Percentiles rank a stretch among this genome's conserved stretches.
Conservation (phyloP, 2,113 vertebrate genomes). For the Haemorhous mexicanus region DNA sequence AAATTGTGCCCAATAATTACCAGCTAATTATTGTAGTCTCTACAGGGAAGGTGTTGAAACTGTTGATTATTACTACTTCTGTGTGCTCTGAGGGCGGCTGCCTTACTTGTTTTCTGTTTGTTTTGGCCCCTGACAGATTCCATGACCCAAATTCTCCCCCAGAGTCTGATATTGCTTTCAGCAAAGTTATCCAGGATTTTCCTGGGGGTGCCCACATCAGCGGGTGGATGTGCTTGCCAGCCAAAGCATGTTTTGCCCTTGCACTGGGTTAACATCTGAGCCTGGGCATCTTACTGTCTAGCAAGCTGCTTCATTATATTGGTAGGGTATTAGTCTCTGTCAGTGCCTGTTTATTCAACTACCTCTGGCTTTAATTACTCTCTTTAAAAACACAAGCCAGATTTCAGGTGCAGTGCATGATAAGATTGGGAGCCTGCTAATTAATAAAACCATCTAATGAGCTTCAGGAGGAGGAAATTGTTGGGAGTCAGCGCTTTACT, state of each 20-base stretch:
- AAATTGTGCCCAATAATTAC: background rate
- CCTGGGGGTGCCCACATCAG: background rate
- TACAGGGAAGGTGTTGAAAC: constrained; percentile 17
- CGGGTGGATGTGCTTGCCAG: background rate
- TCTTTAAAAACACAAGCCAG: background rate
- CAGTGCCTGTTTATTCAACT: background rate
- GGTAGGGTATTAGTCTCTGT: background rate
- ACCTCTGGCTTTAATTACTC: constrained; percentile 26
- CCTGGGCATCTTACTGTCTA: background rate
- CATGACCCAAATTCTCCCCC: background rate
- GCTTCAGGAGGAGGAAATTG: background rate
- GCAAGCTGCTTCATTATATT: background rate
- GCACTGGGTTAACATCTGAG: background rate
- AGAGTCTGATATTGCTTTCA: background rate
- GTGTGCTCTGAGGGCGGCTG: background rate
- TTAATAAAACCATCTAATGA: constrained; percentile 23
- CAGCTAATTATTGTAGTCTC: constrained; percentile 5
- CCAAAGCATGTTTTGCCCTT: background rate
- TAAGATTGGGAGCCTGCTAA: constrained; percentile 12
- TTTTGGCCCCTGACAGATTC: constrained; percentile 28
- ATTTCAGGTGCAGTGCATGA: background rate
- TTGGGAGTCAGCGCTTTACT: background rate
- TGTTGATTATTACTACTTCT: constrained; percentile 21
- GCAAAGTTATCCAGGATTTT: background rate
- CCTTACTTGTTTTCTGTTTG: background rate